These are phyloP conservation scores for Astyanax mexicanus DNA, from an alignment of 2,797 vertebrate species.

Conservation along the genomic window DNA sequence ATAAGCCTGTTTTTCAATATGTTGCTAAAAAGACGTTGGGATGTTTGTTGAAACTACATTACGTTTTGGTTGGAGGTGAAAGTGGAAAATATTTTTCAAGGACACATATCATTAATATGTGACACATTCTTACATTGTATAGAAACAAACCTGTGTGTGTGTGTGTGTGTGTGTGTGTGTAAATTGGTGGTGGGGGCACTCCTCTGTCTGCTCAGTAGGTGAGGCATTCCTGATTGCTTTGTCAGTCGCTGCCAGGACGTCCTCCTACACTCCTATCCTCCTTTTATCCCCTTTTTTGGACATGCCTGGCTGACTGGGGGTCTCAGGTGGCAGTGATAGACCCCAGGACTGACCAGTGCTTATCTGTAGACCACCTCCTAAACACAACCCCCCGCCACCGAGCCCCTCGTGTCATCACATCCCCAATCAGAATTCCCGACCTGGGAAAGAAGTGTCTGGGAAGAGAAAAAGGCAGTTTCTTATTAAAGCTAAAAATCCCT, in stretches of 20 bases:
- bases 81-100: too few relatives aligned
- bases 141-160: background rate
- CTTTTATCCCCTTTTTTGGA: slow-evolving; percentile 71
- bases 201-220: slow-evolving; percentile 34
- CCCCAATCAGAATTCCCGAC: slow-evolving; percentile 69
- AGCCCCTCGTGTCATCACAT: slow-evolving; percentile 60
- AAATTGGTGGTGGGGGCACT: slow-evolving; percentile 15
- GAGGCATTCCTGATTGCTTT: slow-evolving; percentile 50
- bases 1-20: too few relatives aligned
- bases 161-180: slow-evolving; percentile 7
- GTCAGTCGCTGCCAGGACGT: slow-evolving; percentile 40
- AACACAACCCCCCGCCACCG: background rate
- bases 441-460: slow-evolving; percentile 56
- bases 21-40: too few relatives aligned
- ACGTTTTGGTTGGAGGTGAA: too few relatives aligned
- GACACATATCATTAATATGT: too few relatives aligned
- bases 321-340: slow-evolving; percentile 76
- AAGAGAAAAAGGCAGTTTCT: slow-evolving; percentile 54
- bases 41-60: too few relatives aligned
- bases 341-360: slow-evolving; percentile 71
- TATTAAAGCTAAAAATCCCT: slow-evolving; percentile 52
- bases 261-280: slow-evolving; percentile 26
- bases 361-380: slow-evolving; percentile 65
- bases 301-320: slow-evolving; percentile 56
- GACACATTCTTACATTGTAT: background rate